Evolutionary conservation across 2,888 invertebrate species (phyloP).

Genomic region (Gari tellinella): DNA sequence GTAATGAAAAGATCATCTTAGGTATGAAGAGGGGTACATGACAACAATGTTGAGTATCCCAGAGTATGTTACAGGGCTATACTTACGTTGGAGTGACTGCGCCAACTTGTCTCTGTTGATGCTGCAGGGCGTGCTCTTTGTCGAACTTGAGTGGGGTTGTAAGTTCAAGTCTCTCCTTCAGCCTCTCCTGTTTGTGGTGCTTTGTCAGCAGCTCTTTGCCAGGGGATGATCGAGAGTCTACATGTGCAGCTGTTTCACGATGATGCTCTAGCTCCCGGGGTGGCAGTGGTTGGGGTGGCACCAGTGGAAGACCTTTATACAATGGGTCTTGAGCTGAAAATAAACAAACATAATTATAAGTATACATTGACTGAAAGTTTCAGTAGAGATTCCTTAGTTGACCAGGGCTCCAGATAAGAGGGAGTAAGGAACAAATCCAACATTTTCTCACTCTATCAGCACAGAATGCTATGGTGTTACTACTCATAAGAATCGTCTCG

Average conservation of each 20-base stretch:
- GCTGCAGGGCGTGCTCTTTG: slow-evolving; percentile 66
- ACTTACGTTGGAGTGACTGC: slow-evolving; percentile 78
- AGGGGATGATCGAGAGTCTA: slow-evolving; percentile 68
- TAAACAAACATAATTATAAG: slow-evolving; percentile 2
- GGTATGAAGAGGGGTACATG: too few relatives aligned
- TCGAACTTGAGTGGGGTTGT: slow-evolving; percentile 71
- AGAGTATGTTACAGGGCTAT: too few relatives aligned
- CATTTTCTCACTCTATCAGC: too few relatives aligned
- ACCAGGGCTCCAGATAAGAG: too few relatives aligned
- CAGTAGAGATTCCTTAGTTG: too few relatives aligned
- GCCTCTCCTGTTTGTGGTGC: slow-evolving; percentile 71
- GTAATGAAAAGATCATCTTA: too few relatives aligned
- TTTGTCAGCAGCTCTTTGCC: slow-evolving; percentile 77
- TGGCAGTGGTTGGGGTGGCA: slow-evolving; percentile 45
- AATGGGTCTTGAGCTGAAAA: slow-evolving; percentile 58
- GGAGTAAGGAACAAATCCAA: too few relatives aligned
- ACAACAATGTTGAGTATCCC: too few relatives aligned
- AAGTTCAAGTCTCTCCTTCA: slow-evolving; percentile 72
- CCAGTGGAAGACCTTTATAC: slow-evolving; percentile 52
- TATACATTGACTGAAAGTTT: too few relatives aligned
- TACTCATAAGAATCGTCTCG: too few relatives aligned
- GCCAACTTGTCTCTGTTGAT: slow-evolving; percentile 64
- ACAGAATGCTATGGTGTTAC: too few relatives aligned
- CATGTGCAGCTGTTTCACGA: slow-evolving; percentile 23
- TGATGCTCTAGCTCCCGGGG: slow-evolving; percentile 19